Evolutionary conservation across 2,113 vertebrate species (phyloP), one percentile per base, ranked within the genome.

Genomic region (Otolemur garnettii): DNA sequence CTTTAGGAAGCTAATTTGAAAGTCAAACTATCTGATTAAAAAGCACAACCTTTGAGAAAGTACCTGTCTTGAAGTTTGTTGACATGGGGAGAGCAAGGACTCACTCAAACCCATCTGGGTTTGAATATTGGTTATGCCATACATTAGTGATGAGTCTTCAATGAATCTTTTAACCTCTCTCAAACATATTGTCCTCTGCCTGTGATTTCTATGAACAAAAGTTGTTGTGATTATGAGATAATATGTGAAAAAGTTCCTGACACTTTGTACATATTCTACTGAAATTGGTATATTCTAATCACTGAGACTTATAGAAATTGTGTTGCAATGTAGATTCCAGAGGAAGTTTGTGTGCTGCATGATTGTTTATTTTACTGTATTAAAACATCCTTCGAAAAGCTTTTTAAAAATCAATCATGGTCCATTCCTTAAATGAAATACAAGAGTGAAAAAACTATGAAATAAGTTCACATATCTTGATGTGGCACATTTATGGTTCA

Each of bases 21-120:
- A 90, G 4, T 50, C 35, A 96, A 81, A 57, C 7, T 24, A 30
- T 21, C 28, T 87, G 38, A 92, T n/a, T 69, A 38, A 96, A 94
- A 62, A 45, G 12, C 42, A 59, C 2, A 38, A 38, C 38, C 38
- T 38, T 38, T 38, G 4, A 38, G 38, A 38, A 38, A 45, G 15
- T 45, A 5, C 1, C 15, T 88, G 42, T 93, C 7, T 74, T 18
- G 21, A 13, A 69, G 24, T 78, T 66, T 64, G 50, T 59, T 50
- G 7, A 50, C 28, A 21, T 79, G 50, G 14, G 11, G 91, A 38
- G n/a, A 86, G 15, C 19, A 79, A 78, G 11, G n/a, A 81, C 72
- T 53, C 12, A 38, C 28, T 85, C 22, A 78, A 68, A 89, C 30
- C 71, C 15, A 66, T 68, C 8, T 24, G 57, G 17, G 69, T 91